These are phyloP conservation scores for Eupithecia dodoneata DNA, from an alignment of 2,888 invertebrate genomes.

Conservation along the genomic window DNA sequence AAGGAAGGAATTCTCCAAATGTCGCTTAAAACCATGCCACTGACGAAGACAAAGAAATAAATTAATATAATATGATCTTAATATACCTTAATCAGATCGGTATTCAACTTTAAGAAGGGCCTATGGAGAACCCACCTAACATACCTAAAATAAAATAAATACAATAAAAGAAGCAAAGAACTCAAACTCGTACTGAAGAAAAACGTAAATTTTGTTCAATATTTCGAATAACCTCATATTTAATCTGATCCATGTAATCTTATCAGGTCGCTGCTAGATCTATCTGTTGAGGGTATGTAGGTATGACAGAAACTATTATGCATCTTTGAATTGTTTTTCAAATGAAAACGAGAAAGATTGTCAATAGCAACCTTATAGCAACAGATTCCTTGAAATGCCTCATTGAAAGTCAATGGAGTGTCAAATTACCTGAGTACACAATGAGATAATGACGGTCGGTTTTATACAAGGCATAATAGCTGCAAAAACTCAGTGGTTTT, in stretches of 20 bases:
- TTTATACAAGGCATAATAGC: slow-evolving; percentile 16
- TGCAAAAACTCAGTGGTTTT: slow-evolving; percentile 4
- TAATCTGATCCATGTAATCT: neutral
- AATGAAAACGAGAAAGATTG: slow-evolving; percentile 4
- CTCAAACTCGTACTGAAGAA: neutral
- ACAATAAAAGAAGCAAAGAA: neutral
- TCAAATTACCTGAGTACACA: slow-evolving; percentile 50
- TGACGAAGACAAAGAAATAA: neutral
- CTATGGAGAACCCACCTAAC: neutral
- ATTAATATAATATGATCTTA: no score
- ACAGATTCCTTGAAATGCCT: slow-evolving; percentile 62
- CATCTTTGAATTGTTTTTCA: neutral
- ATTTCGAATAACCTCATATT: neutral
- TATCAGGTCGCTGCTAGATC: neutral
- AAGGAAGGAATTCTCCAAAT: slow-evolving; percentile 26
- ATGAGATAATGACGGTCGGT: slow-evolving; percentile 30
- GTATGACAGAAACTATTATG: neutral
- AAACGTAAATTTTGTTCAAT: neutral
- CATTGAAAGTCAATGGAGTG: slow-evolving; percentile 60
- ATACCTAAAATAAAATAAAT: neutral
- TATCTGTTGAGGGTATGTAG: neutral
- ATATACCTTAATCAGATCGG: no score
- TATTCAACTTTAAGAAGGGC: no score
- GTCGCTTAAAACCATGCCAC: neutral
- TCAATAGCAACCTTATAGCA: slow-evolving; percentile 16